Base-by-base conservation (phyloP, 35 echinoderm and acorn worm genomes). In the Heliocidaris tuberculata region DNA sequence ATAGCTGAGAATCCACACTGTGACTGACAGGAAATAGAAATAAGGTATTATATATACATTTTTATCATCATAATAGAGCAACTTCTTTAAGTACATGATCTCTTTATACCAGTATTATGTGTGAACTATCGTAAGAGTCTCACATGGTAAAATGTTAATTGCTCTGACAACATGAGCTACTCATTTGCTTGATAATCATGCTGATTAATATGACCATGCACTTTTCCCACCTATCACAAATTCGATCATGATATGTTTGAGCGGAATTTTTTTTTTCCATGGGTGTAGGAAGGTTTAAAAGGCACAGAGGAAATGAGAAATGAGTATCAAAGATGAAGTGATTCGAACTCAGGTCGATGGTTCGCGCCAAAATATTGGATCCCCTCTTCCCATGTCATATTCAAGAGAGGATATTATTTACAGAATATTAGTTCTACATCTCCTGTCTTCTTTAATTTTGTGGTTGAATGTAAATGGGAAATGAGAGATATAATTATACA, bases 151-250 rank as follows among this genome's bases (percentile, higher is more conserved):
- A 78, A 78, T 78, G 19, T 24, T 27, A 78, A 78, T 78, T 78
- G 21, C 65, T 78, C 65, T 27, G 65, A 78, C 65, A n/a, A 21
- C 65, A 78, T n/a, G 21, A 78, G 27, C 7, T 78, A n/a, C 65
- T n/a, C 65, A 21, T 19, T 78, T 78, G 65, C 27, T 78, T n/a
- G 65, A 78, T 78, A 78, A 78, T 78, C 65, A 27, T 6, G 17
- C 65, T 19, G 65, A 78, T 78, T 78, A 78, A n/a, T 78, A 78
- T 78, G 65, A 78, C 65, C 65, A n/a, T n/a, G 65, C 65, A 78
- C 65, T 78, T 78, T 78, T 78, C 27, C 21, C 65, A n/a, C 65
- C 65, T 78, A 78, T 78, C 65, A 19, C 27, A 24, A 27, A 78
- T 78, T 78, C 65, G 7, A 78, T 78, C 65, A n/a, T 27, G 17